These are phyloP conservation scores for Choristoneura fumiferana DNA, from an alignment of 1,140 invertebrate species.

Conservation along the genomic window DNA sequence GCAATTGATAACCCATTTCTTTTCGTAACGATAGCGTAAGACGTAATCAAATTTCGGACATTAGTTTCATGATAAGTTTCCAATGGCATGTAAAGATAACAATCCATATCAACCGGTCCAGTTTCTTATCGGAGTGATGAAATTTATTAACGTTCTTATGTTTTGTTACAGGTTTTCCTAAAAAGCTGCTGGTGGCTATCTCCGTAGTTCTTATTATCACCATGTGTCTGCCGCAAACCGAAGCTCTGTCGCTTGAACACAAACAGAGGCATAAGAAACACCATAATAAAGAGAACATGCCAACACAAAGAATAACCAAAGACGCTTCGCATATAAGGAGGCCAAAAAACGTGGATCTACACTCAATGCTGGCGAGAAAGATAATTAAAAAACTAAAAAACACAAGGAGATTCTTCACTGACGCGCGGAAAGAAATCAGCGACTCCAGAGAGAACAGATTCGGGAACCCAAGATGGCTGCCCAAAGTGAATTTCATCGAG, in stretches of 20 bases:
- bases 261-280: conserved; percentile 28
- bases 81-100: not conserved
- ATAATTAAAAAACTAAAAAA: conserved; percentile 62
- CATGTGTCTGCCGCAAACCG: conserved; percentile 57
- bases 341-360: conserved; percentile 39
- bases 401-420: conserved; percentile 56
- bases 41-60: not conserved
- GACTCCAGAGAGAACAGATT: conserved; percentile 58
- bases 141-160: conserved; percentile 22
- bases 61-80: not conserved
- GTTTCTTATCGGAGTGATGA: conserved; percentile 8
- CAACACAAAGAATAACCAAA: conserved; percentile 17
- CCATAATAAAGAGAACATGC: conserved; percentile 24
- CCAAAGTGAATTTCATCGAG: conserved; percentile 65
- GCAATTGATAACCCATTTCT: conserved; percentile 3
- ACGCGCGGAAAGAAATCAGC: conserved; percentile 49
- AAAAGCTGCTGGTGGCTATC: conserved; percentile 72
- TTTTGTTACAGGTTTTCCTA: conserved; percentile 71
- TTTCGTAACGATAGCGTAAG: not conserved
- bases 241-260: conserved; percentile 43
- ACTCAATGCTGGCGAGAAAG: conserved; percentile 53
- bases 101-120: not conserved
- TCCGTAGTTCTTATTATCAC: conserved; percentile 58
- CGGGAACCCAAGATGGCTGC: conserved; percentile 63
- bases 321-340: not conserved